A percentile compares a stretch with the other conserved stretches of the same genome.
Conservation (phyloP, 1,140 invertebrate species). For the Sogatella furcifera region DNA sequence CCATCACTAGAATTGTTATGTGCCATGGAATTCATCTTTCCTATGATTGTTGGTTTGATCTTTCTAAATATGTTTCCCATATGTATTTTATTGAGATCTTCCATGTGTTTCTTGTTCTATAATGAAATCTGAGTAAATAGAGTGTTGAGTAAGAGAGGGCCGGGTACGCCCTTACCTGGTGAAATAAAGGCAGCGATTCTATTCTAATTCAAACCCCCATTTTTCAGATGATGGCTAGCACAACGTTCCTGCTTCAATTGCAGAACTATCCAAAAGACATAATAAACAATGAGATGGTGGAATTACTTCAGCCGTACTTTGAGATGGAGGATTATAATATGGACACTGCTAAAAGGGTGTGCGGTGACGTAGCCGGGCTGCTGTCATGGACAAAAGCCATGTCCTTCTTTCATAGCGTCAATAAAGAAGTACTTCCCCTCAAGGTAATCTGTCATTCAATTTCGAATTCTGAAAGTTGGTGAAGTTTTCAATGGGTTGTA, state of each 20-base stretch:
- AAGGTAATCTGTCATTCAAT: slow-evolving; percentile 42
- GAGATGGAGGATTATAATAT: slow-evolving; percentile 93
- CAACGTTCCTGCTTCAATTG: slow-evolving; percentile 84
- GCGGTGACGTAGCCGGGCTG: slow-evolving; percentile 90
- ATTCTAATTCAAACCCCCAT: too few relatives aligned
- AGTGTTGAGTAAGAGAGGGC: too few relatives aligned
- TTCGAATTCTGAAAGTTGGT: too few relatives aligned
- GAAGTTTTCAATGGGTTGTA: too few relatives aligned
- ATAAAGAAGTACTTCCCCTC: slow-evolving; percentile 90
- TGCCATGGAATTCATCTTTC: too few relatives aligned
- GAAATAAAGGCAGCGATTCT: too few relatives aligned
- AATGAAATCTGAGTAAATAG: background rate
- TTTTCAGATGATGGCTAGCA: slow-evolving; percentile 84
- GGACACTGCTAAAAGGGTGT: slow-evolving; percentile 90
- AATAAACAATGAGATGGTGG: slow-evolving; percentile 95
- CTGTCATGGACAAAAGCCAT: slow-evolving; percentile 97
- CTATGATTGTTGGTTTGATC: too few relatives aligned
- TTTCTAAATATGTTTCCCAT: too few relatives aligned
- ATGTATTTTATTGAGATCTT: too few relatives aligned
- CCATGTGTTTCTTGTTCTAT: too few relatives aligned
- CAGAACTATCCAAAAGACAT: slow-evolving; percentile 95
- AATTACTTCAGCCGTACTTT: slow-evolving; percentile 84
- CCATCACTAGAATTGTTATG: too few relatives aligned
- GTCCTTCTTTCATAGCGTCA: slow-evolving; percentile 91
- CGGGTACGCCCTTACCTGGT: too few relatives aligned